phyloP scores from a whole-genome alignment of 2,797 vertebrate genomes.

The Clarias platycephalus region DNA sequence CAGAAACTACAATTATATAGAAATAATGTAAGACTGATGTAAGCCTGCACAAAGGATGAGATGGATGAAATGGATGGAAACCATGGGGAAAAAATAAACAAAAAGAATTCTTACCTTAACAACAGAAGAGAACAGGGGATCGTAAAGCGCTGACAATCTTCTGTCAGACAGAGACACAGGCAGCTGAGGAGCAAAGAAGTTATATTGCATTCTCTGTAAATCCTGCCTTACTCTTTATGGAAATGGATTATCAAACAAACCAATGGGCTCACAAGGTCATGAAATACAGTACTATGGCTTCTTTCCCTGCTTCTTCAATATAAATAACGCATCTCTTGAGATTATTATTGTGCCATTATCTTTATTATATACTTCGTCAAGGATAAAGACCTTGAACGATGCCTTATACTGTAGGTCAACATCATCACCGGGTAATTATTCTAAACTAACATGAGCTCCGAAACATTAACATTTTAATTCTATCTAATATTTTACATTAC shows the following conservation, averaged over 20 bases:
- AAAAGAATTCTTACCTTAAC: conserved; percentile 59
- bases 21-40: not conserved
- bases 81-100: not conserved
- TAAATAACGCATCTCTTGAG: conserved; percentile 78
- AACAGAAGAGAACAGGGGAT: conserved; percentile 46
- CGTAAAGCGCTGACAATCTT: conserved; percentile 40
- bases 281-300: conserved; percentile 76
- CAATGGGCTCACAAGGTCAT: conserved; percentile 81
- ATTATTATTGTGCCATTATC: conserved; percentile 62
- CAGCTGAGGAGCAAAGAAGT: conserved; percentile 75
- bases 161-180: conserved; percentile 63
- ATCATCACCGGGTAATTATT: not conserved
- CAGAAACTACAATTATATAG: conserved; percentile 3
- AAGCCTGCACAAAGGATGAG: not conserved
- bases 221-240: conserved; percentile 90
- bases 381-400: not conserved
- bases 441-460: not conserved
- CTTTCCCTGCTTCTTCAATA: conserved; percentile 63
- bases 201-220: conserved; percentile 89
- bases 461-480: not conserved
- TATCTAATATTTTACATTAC: not conserved
- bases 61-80: not conserved
- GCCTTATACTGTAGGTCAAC: not conserved
- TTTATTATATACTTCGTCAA: conserved; percentile 9
- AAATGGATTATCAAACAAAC: conserved; percentile 86